These are phyloP conservation scores for Heliconius himera DNA, from an alignment of 1,140 invertebrate genomes.

Conservation along the genomic window DNA sequence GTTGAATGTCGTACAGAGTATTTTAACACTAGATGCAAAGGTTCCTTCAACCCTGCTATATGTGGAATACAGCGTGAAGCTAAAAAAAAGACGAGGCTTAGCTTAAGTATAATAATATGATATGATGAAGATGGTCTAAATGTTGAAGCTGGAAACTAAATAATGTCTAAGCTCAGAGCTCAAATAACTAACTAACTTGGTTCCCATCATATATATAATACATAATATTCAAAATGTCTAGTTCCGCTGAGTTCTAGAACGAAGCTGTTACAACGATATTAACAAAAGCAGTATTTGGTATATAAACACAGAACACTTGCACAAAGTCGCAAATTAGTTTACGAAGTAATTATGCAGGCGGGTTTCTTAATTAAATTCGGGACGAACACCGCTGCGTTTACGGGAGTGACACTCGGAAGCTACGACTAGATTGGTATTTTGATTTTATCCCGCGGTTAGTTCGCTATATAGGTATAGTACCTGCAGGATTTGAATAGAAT, in stretches of 20 bases:
- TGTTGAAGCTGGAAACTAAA: too few species aligned
- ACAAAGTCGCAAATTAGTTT: slow-evolving; percentile 9
- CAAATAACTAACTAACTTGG: not conserved
- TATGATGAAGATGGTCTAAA: too few species aligned
- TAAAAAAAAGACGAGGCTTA: too few species aligned
- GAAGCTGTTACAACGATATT: not conserved
- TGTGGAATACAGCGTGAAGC: too few species aligned
- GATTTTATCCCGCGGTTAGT: not conserved
- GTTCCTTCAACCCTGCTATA: too few species aligned
- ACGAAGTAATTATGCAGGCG: slow-evolving; percentile 13
- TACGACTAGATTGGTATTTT: slow-evolving; percentile 2
- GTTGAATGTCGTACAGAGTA: too few species aligned
- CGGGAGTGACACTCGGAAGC: not conserved
- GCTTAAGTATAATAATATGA: too few species aligned
- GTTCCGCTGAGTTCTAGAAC: not conserved
- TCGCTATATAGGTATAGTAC: not conserved
- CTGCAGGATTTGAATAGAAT: not conserved
- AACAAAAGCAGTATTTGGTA: slow-evolving; percentile 2
- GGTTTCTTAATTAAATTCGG: slow-evolving; percentile 4
- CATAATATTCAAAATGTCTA: not conserved
- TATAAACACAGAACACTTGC: slow-evolving; percentile 1
- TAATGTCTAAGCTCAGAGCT: too few species aligned
- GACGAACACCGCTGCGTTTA: not conserved
- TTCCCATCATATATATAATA: not conserved
- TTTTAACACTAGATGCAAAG: too few species aligned